Conservation (phyloP, 2,888 invertebrate species). For the Apamea epomidion region DNA sequence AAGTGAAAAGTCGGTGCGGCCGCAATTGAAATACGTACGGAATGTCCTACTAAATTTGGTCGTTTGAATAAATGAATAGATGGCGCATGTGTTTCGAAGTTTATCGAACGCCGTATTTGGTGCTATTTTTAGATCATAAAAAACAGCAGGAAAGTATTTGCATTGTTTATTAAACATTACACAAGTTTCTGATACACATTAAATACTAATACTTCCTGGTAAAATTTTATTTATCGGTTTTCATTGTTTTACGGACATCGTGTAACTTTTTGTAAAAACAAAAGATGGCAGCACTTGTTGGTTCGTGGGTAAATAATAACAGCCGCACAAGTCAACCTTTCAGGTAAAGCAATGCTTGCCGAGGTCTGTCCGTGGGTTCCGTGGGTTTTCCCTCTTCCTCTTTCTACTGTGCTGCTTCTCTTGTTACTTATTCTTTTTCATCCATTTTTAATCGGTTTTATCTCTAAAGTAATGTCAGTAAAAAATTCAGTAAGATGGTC, state of each 20-base stretch:
- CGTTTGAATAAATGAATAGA: slow-evolving; percentile 70
- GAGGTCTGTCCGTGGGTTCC: no score
- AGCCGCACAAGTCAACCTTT: no score
- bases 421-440: no score
- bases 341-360: no score
- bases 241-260: neutral
- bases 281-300: slow-evolving; percentile 65
- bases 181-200: neutral
- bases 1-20: slow-evolving; percentile 65
- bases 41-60: slow-evolving; percentile 65
- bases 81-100: slow-evolving; percentile 87
- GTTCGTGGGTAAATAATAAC: no score
- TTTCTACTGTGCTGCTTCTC: no score
- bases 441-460: no score
- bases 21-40: slow-evolving; percentile 40
- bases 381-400: no score
- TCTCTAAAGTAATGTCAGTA: no score
- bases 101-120: slow-evolving; percentile 85
- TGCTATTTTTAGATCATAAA: slow-evolving; percentile 82
- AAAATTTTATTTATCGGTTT: neutral
- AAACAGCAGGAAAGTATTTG: slow-evolving; percentile 39
- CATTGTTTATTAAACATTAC: slow-evolving; percentile 24
- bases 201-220: slow-evolving; percentile 6
- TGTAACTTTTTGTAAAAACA: neutral
- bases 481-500: no score